Evolutionary conservation across 2,888 invertebrate genomes (phyloP).

Genomic region (Himalopsyche tibetana): DNA sequence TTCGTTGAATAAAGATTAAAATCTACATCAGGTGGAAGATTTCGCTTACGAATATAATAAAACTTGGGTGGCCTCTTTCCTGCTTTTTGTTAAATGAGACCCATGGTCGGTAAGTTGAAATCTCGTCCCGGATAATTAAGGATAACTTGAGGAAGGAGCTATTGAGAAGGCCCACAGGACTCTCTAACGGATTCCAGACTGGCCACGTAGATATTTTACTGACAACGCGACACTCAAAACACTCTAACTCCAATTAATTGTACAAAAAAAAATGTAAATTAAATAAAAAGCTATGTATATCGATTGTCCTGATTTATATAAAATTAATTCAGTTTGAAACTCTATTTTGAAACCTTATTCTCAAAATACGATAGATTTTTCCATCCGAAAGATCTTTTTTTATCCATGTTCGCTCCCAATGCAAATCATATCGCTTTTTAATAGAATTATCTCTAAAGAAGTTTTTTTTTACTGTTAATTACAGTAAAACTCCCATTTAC

Average conservation of each 20-base stretch:
- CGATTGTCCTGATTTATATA: too few relatives aligned
- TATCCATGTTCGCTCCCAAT: too few relatives aligned
- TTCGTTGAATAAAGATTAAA: conserved; percentile 4
- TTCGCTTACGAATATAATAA: conserved; percentile 5
- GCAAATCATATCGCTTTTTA: too few relatives aligned
- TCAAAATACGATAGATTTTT: too few relatives aligned
- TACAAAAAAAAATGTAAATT: too few relatives aligned
- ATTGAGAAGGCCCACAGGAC: background rate
- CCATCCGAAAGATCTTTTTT: too few relatives aligned
- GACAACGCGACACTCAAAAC: background rate
- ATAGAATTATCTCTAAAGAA: too few relatives aligned
- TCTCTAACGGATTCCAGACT: background rate
- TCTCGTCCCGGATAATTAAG: conserved; percentile 8
- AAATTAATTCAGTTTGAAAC: too few relatives aligned
- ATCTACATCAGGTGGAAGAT: conserved; percentile 14
- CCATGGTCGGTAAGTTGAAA: background rate
- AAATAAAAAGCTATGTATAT: too few relatives aligned
- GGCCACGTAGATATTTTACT: background rate
- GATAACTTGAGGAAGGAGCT: background rate
- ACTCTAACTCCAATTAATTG: background rate
- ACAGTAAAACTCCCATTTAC: too few relatives aligned
- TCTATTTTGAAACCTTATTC: too few relatives aligned
- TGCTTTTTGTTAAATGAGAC: conserved; percentile 20
- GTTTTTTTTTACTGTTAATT: too few relatives aligned
- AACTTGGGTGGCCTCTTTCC: background rate